Percentiles rank a stretch among this genome's conserved stretches.
Evolutionary conservation across 2,113 vertebrate species (phyloP).

Genomic region (Myiopsitta monachus): DNA sequence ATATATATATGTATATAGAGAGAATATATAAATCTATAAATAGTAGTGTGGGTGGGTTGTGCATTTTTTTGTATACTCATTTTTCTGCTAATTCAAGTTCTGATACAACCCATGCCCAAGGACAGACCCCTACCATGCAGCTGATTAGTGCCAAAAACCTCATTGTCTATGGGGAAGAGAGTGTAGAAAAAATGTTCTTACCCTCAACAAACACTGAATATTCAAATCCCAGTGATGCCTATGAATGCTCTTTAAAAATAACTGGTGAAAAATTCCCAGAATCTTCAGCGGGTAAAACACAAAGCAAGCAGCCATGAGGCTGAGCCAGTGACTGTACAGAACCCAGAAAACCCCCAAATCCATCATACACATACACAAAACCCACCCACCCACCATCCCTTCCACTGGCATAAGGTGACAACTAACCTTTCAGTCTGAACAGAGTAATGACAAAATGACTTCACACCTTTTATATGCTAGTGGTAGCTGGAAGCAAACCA

Average conservation of each 20-base stretch:
- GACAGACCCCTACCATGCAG: neutral
- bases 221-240: neutral
- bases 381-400: neutral
- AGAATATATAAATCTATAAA: neutral
- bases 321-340: neutral
- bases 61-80: neutral
- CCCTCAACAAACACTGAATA: neutral
- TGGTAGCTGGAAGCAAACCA: neutral
- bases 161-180: neutral
- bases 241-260: neutral
- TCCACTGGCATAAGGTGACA: rapidly evolving
- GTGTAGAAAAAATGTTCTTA: neutral
- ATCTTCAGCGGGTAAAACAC: neutral
- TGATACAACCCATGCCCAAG: neutral
- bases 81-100: neutral
- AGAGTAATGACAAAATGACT: neutral
- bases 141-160: neutral
- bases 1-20: neutral
- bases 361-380: neutral
- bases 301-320: neutral
- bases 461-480: neutral
- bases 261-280: neutral
- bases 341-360: neutral
- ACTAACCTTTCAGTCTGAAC: neutral
- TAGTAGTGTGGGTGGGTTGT: rapidly evolving